Base-by-base conservation (phyloP, 2,888 invertebrate species). In the Cephus pulcher region DNA sequence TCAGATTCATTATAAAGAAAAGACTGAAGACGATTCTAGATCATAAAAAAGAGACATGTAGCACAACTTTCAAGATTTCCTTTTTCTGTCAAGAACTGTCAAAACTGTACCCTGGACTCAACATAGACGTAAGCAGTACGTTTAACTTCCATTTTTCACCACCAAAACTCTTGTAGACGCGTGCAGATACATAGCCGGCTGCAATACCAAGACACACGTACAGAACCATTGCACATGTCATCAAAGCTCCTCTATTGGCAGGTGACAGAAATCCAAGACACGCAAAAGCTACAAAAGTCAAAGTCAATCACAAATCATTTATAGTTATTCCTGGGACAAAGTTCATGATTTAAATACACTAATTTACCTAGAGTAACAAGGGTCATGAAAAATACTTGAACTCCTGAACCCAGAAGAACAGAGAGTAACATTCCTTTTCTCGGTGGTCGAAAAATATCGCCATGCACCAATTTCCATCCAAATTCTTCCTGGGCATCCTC, bases 81-180 rank as follows among this genome's bases (percentile, higher is more conserved):
- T 15, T 35, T 30, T 34, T 32, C 1, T 23, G 34, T 73, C 9
- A 23, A 34, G 12, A 69, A 71, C 23, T 71, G 30, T 11, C 71
- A 3, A 33, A 71, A 71, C 32, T 1, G 33, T 92, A 98, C 98
- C 99, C 99, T 1, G 99, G 99, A 89, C 98, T 97, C 23, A 99
- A 94, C 95, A 98, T 97, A 9, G 99, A 98, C 1, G 99, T 99
- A 68, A 99, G 93, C 78, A 99, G 92, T 1, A 99, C 98, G 92
- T 99, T 99, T 80, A 97, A 97, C 93, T 99, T 99, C 99, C 99
- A 99, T 89, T 98, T 97, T 83, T 99, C 96, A 1, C 99, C 99
- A 12, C 99, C 99, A 92, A 99, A 99, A 92, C 98, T 98, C 93
- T 99, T 99, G 93, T 99, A 99, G 87, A 99, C 95, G 85, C 99